Conservation (phyloP, 2,113 vertebrate genomes). For the Prinia subflava region DNA sequence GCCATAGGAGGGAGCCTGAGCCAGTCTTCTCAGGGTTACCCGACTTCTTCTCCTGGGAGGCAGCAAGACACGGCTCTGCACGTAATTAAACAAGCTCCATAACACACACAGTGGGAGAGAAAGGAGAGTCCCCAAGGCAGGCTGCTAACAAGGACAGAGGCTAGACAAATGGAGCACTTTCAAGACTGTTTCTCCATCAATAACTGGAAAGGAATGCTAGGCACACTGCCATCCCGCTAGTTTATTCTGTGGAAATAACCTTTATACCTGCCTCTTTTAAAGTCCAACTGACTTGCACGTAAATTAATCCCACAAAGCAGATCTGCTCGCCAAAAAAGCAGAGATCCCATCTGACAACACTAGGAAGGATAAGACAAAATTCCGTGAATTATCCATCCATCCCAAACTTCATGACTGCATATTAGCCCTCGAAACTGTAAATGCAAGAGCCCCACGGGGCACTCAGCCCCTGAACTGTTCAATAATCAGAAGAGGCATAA, state of each 20-base stretch:
- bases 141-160: neutral
- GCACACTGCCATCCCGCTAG: neutral
- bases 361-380: neutral
- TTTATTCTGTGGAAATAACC: slow-evolving; percentile 10
- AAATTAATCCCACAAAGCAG: neutral
- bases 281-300: neutral
- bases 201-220: neutral
- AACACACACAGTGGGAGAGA: neutral
- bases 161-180: neutral
- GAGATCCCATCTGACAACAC: neutral
- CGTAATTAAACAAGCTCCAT: neutral
- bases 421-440: neutral
- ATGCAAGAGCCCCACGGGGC: neutral
- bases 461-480: neutral
- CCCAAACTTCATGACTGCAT: neutral
- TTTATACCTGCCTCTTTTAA: slow-evolving; percentile 2
- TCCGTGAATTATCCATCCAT: neutral
- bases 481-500: neutral
- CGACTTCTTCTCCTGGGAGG: neutral
- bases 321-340: neutral
- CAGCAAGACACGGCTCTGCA: neutral
- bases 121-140: neutral
- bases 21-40: neutral
- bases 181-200: neutral
- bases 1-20: neutral